Conservation (phyloP, 2,888 invertebrate species). For the Gymnosoma rotundatum region DNA sequence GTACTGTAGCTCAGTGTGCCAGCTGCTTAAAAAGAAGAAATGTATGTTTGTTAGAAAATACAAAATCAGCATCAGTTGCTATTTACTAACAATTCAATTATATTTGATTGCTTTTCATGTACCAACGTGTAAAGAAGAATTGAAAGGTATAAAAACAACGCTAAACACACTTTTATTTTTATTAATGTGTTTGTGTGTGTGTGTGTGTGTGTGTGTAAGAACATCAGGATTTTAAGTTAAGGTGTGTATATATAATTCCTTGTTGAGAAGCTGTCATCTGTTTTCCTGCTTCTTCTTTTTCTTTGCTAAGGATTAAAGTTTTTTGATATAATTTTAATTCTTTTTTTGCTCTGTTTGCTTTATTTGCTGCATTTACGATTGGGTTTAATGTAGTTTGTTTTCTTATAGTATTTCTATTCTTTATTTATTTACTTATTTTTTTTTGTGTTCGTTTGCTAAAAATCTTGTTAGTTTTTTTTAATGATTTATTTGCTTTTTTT, state of each 20-base stretch:
- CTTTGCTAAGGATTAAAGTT: conserved; percentile 36
- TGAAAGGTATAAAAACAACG: conserved; percentile 5
- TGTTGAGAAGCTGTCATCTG: conserved; percentile 45
- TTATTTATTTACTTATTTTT: background rate
- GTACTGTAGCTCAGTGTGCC: background rate
- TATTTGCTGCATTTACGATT: background rate
- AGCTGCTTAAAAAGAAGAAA: background rate
- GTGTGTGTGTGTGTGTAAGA: background rate
- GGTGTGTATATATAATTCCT: background rate
- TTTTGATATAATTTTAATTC: conserved; percentile 21
- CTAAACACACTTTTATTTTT: background rate
- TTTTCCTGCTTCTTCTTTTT: conserved; percentile 2
- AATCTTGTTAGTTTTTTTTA: background rate
- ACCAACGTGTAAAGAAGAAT: conserved; percentile 18
- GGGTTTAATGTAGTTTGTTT: background rate
- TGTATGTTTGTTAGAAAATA: conserved; percentile 3
- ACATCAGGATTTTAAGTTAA: background rate
- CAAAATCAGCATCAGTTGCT: conserved; percentile 69
- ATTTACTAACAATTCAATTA: conserved; percentile 70
- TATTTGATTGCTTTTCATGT: conserved; percentile 66
- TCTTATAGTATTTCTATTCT: conserved; percentile 25
- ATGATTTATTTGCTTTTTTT: background rate
- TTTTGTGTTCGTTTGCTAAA: background rate
- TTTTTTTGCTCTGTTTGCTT: no score
- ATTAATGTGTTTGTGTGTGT: background rate